Evolutionary conservation across 2,113 vertebrate species (phyloP).

Genomic region (Phalacrocorax brasilianus): DNA sequence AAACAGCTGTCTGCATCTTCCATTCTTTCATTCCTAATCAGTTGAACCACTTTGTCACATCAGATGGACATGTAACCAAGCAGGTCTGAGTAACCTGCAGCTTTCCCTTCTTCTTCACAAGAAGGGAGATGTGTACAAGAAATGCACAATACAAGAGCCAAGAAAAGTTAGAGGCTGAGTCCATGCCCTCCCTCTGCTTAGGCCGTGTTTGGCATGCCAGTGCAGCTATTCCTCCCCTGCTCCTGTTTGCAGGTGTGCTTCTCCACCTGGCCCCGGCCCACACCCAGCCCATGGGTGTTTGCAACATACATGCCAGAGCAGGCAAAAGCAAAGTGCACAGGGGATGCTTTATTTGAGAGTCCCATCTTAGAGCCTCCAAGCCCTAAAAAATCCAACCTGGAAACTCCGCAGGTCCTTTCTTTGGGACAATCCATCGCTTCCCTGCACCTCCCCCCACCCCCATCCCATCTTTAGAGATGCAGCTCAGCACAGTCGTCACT

Average conservation of each 20-base stretch:
- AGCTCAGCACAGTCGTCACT: not conserved
- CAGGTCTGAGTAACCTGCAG: not conserved
- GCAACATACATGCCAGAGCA: not conserved
- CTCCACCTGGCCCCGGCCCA: not conserved
- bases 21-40: not conserved
- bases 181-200: rapidly evolving
- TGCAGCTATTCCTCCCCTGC: not conserved
- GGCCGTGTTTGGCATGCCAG: rapidly evolving
- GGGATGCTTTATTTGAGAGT: not conserved
- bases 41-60: not conserved
- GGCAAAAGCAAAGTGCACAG: not conserved
- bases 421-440: not conserved
- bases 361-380: not conserved
- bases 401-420: not conserved
- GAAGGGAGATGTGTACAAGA: not conserved
- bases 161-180: not conserved
- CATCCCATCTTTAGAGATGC: not conserved
- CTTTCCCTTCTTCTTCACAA: not conserved
- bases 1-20: not conserved
- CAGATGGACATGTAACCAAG: not conserved
- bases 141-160: not conserved
- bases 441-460: too few species aligned
- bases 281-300: not conserved
- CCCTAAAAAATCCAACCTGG: not conserved
- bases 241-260: rapidly evolving